Base-by-base conservation (phyloP, 2,888 invertebrate species). In the Tenthredo notha region DNA sequence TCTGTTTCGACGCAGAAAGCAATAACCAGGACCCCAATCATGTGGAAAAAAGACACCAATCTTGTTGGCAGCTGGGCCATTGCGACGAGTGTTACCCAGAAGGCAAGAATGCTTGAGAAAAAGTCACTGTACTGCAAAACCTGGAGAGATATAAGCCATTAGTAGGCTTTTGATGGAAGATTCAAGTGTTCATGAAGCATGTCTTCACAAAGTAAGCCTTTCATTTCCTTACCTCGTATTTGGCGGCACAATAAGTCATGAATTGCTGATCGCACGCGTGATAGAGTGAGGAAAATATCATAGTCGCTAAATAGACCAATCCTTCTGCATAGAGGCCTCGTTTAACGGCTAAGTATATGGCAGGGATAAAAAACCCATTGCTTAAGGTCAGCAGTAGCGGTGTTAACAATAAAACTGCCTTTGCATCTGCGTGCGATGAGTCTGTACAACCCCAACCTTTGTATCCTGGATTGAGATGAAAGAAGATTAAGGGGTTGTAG, bases 211-310 rank as follows among this genome's bases (percentile, higher is more conserved):
- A 18, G 37, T n/a, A 61, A 29, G 15, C 29, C 9, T 61, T 15
- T 15, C 47, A 33, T 33, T 72, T 87, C 84, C 87, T 85, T 90
- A 93, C 94, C 89, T 94, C 92, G 86, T 93, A 94, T 86, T 93
- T 93, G 10, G 92, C 92, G 58, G 94, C 88, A 86, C 94, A 94
- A 86, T 93, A 94, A 50, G 92, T 92, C 88, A 91, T 94, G 85
- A 94, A 93, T 85, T 92, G 92, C 89, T 94, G 94, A 92, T 96
- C 95, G 92, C 96, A 96, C 50, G 95, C 95, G 91, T 96, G 96
- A 91, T 95, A 96, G 84, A 95, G 93, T 25, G 94, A 93, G 18
- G 95, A 95, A 88, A 95, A 95, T 86, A 95, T 91, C 95, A 95
- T 95, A 37, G 95, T 95, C 86, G 94, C 94, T 84, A 93, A 91